Evolutionary conservation across 1,140 invertebrate genomes (phyloP).

Genomic region (Leptinotarsa undecemlineata): DNA sequence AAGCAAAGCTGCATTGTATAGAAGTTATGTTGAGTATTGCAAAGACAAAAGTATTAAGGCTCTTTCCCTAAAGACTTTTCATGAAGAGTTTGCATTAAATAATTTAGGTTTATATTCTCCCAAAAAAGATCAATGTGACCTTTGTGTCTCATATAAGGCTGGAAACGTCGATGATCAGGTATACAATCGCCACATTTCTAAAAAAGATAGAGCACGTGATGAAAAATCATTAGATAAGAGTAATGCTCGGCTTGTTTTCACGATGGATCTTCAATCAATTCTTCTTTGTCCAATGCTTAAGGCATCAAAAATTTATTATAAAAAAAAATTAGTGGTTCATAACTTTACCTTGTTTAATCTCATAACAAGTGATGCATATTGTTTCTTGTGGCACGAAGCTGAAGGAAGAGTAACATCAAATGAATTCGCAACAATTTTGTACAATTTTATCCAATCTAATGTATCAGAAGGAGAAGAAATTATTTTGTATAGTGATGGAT

Average conservation of each 20-base stretch:
- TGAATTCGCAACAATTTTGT: conserved; percentile 43
- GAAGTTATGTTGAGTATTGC: too few relatives aligned
- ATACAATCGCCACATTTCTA: conserved; percentile 20
- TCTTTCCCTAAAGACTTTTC: conserved; percentile 12
- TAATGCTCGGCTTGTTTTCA: conserved; percentile 8
- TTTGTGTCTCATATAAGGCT: conserved; percentile 24
- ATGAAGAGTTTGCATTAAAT: conserved; percentile 11
- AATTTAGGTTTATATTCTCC: conserved; percentile 26
- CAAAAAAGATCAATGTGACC: conserved; percentile 35
- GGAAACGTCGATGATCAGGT: conserved; percentile 22
- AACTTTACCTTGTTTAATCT: conserved; percentile 50
- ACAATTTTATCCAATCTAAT: conserved; percentile 29
- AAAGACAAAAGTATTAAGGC: conserved; percentile 3
- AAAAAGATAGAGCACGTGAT: conserved; percentile 28
- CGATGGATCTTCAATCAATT: conserved; percentile 30
- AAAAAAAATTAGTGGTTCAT: conserved; percentile 32
- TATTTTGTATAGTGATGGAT: conserved; percentile 18
- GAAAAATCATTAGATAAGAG: conserved; percentile 28
- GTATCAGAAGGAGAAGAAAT: conserved; percentile 8
- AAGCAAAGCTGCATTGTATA: conserved; percentile 10
- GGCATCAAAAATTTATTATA: conserved; percentile 29
- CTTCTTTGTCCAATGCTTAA: conserved; percentile 27
- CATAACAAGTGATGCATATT: conserved; percentile 40
- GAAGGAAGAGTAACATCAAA: conserved; percentile 45
- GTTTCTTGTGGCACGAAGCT: conserved; percentile 51